Conservation (phyloP, 2,113 vertebrate species). For the Myotis lucifugus region DNA sequence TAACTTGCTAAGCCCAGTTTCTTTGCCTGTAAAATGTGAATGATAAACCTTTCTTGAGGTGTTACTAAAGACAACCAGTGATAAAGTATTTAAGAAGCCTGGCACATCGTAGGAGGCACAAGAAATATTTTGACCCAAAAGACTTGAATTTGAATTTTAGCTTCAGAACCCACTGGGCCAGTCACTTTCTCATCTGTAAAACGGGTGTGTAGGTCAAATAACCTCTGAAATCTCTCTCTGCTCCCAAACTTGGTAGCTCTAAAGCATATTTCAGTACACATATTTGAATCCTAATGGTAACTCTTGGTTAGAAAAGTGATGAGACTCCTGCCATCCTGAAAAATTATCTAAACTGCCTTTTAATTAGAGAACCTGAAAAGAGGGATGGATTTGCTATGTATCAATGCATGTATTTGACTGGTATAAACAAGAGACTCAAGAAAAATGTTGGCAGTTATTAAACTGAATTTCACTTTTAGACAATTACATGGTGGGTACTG, state of each 20-base stretch:
- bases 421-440: conserved; percentile 53
- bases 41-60: not conserved
- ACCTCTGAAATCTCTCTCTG: not conserved
- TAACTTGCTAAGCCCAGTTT: not conserved
- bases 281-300: not conserved
- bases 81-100: not conserved
- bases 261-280: not conserved
- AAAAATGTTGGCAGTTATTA: conserved; percentile 57
- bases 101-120: not conserved
- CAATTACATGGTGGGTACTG: not conserved
- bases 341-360: conserved; percentile 43
- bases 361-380: conserved; percentile 45
- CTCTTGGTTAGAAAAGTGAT: not conserved
- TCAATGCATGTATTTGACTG: conserved; percentile 57
- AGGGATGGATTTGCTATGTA: conserved; percentile 59
- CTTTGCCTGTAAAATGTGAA: not conserved
- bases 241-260: not conserved
- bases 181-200: not conserved
- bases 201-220: not conserved
- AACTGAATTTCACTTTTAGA: conserved; percentile 46
- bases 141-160: not conserved
- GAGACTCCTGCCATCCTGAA: not conserved
- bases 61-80: not conserved
- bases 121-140: not conserved
- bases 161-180: not conserved